phyloP scores from a whole-genome alignment of 1,140 invertebrate species.

The Trialeurodes vaporariorum region DNA sequence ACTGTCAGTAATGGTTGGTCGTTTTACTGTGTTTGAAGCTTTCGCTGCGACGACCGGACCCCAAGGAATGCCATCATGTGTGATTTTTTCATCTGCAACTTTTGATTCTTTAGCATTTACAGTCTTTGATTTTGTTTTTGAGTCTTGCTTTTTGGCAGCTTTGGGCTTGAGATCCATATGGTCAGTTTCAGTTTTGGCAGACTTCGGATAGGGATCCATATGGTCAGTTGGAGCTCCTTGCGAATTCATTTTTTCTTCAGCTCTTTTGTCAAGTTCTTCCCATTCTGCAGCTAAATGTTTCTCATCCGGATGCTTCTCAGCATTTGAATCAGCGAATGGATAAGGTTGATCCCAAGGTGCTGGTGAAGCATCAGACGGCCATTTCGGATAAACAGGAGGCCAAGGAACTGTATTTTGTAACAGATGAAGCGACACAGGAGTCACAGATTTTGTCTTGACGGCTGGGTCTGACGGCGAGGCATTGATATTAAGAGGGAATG shows the following conservation, averaged over 20 bases:
- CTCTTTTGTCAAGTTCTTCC: neutral
- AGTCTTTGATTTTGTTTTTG: no score
- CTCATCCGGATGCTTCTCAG: neutral
- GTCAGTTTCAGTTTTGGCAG: no score
- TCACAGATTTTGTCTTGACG: neutral
- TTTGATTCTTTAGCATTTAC: neutral
- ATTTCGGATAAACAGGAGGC: neutral
- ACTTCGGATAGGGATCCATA: no score
- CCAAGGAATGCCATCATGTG: no score
- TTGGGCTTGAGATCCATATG: no score
- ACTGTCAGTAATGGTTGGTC: neutral
- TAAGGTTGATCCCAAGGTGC: neutral
- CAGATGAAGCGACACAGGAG: neutral
- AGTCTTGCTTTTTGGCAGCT: no score
- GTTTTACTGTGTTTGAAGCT: neutral
- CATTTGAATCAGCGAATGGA: neutral
- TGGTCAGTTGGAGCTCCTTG: neutral
- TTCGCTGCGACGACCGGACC: no score
- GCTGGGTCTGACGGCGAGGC: neutral
- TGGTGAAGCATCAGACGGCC: neutral
- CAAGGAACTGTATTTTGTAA: neutral
- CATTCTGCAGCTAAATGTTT: neutral
- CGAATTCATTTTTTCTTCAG: neutral
- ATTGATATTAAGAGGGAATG: neutral
- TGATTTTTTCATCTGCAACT: neutral